Base-by-base conservation (phyloP, 2,888 invertebrate genomes). In the Sesamia inferens region DNA sequence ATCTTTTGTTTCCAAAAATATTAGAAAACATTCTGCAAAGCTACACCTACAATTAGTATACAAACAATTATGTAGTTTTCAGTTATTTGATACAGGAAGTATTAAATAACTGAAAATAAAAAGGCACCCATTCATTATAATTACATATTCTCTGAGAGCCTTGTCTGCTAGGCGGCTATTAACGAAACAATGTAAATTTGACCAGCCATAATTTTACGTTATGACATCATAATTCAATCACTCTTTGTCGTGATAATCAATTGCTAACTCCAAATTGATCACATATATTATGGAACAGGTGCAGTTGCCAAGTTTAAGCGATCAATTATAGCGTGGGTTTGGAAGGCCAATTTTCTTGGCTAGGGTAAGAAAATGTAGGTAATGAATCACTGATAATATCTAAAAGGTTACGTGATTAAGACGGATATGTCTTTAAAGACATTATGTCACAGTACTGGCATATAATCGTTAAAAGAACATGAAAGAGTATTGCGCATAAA, bases 141-240 rank as follows among this genome's bases (percentile, higher is more conserved):
- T 76, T 76, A 72, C 42, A 8, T 44, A 64, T 42, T 67, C 48
- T 67, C 63, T 63, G 44, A 73, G 51, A 79, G 16, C 62, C 75
- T 84, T 75, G 71, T 68, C 57, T 24, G 39, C 47, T 63, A 59
- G 64, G 63, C 68, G 64, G 74, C 72, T 74, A 87, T 82, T 76
- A 82, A 78, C 81, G 84, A 89, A 89, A 88, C 83, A 88, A 86
- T 83, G 76, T 79, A 63, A 76, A 76, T 68, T 81, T 80, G 82
- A 87, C 84, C 86, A 85, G 73, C 70, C 39, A 13, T 76, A 81
- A 83, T 83, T 82, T 81, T 71, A 83, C 81, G 82, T 82, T 71
- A 83, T 87, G 87, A 91, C 87, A 90, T 91, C 90, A 90, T 84
- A 84, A 87, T 83, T 82, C 83, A 88, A 87, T 88, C 85, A 81